Base-by-base conservation (phyloP, 2,888 invertebrate species). In the Habrosyne pyritoides region DNA sequence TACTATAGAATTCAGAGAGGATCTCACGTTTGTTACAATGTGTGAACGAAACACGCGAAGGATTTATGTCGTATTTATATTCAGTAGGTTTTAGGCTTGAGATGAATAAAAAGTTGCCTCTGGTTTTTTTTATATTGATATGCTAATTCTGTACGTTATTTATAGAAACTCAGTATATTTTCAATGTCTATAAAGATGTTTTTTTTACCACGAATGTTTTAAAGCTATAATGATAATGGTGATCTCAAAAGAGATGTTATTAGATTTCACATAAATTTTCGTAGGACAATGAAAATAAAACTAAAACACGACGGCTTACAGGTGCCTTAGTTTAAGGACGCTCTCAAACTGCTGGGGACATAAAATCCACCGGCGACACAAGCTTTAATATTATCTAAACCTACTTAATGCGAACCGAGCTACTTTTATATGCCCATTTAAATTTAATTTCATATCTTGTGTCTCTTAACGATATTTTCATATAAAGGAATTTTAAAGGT, bases 281-380 rank as follows among this genome's bases (percentile, higher is more conserved):
- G 18, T 14, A 28, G 18, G n/a, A 42, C 42, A 50, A 50, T 18
- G 10, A 28, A 30, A 12, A 28, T 18, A 21, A 10, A 18, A 50
- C 50, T 50, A 14, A 50, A 18, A 10, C 26, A 18, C 30, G 28
- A 50, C 21, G 28, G 28, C 14, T 21, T 28, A 64, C 69, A 76
- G 66, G 65, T 72, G 67, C 64, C 75, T 67, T 72, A 74, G 66
- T 77, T 80, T 77, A 69, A 81, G 67, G 75, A 63, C 67, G 62
- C 64, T 69, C 69, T 73, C 59, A 71, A 77, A 73, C 65, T 67
- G 73, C 68, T 71, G 64, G 68, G 66, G 69, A 55, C 73, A 67
- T 83, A 72, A 77, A 78, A 74, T 69, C 69, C 71, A 66, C 69
- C 71, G 70, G 69, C 65, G 70, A 64, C 74, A 70, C 67, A 61